Evolutionary conservation across 2,113 vertebrate species (phyloP), one percentile per base, ranked within the genome.

Genomic region (Brachypodius melanocephalos): DNA sequence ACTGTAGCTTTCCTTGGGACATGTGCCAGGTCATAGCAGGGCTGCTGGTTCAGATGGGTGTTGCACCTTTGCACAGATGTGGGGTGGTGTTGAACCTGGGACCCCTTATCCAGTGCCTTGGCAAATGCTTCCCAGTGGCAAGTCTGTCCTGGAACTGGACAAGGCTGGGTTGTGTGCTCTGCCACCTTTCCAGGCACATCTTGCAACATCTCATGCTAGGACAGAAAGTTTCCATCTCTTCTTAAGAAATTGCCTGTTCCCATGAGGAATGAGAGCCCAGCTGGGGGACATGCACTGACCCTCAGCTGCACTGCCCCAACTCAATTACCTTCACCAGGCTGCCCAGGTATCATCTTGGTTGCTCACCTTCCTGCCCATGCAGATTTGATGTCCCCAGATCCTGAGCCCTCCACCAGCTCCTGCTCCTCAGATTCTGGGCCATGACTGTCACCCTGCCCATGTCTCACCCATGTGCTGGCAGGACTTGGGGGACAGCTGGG

Each of bases 111-210:
- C 59, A 66, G 28, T 38, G 51, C 49, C 34, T 55, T 17, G 26
- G 21, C 7, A 19, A 66, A 81, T 58, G 36, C 36, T 80, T 66
- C 32, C 15, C 0, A 0, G 28, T 45, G 68, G 26, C 1, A 5
- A 58, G 36, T 65, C 52, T 66, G 43, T 74, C 32, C 68, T 52
- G 61, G 59, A 51, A 36, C 22, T n/a, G 32, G 51, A 15, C 45
- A 58, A 38, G 28, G 36, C 32, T 66, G 76, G 26, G 8, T 58
- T 81, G 51, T 81, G n/a, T 38, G 29, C 58, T 58, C 59, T 81
- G 68, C 28, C 52, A n/a, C 38, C 19, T 66, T 55, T 74, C 26
- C 49, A 80, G 36, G 51, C 31, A 49, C 15, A 31, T 79, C 42
- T 67, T 89, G 58, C 48, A 57, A 26, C 8, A 15, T 62, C 65